A percentile compares a stretch with the other conserved stretches of the same genome.
These are phyloP conservation scores for Drosophila murphyi DNA, from an alignment of 1,140 invertebrate genomes.

Conservation along the genomic window DNA sequence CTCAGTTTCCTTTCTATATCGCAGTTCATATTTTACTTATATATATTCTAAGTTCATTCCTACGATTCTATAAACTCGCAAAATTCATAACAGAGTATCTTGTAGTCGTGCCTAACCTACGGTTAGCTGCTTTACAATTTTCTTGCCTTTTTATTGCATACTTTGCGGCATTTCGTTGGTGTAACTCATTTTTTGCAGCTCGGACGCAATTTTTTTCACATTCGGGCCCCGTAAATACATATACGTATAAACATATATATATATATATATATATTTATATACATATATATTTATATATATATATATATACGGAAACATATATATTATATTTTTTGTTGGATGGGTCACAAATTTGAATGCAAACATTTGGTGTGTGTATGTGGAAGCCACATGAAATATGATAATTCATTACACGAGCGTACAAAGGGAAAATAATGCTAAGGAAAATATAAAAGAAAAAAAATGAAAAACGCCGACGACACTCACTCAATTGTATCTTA, in stretches of 20 bases:
- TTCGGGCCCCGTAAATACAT: constrained; percentile 26
- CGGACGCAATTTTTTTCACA: constrained; percentile 36
- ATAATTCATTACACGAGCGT: constrained; percentile 80
- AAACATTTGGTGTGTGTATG: constrained; percentile 55
- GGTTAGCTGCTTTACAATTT: neutral
- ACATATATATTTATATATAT: neutral
- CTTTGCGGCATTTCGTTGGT: constrained; percentile 76
- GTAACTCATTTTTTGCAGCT: constrained; percentile 54
- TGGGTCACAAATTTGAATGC: constrained; percentile 69
- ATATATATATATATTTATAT: neutral
- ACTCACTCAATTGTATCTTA: constrained; percentile 83
- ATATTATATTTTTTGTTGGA: constrained; percentile 18
- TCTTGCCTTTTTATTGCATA: constrained; percentile 69
- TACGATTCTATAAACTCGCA: too few species aligned
- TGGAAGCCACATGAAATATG: constrained; percentile 77
- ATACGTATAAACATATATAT: too few species aligned
- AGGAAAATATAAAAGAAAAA: constrained; percentile 37
- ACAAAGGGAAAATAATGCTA: constrained; percentile 56
- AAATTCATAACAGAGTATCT: constrained; percentile 7
- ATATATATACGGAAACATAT: neutral
- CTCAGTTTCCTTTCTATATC: too few species aligned
- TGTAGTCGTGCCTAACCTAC: neutral
- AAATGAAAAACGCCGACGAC: constrained; percentile 52
- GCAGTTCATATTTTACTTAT: too few species aligned
- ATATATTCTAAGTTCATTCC: too few species aligned